Percentiles rank a stretch among this genome's conserved stretches.
Evolutionary conservation across 1,140 invertebrate species (phyloP).

Genomic region (Nixonia krombeini): DNA sequence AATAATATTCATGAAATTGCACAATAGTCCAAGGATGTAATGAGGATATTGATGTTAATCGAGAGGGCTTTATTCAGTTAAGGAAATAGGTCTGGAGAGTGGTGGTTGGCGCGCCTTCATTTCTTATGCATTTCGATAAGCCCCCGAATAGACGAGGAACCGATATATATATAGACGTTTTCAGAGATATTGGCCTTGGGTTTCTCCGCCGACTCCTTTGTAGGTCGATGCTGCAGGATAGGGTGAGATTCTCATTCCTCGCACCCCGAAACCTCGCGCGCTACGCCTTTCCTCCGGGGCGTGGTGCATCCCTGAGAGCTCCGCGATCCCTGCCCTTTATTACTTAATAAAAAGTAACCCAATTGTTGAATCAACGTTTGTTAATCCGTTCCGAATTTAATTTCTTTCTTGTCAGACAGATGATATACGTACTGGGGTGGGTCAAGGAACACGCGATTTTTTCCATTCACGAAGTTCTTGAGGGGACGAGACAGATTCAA

Average conservation of each 20-base stretch:
- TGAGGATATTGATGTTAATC: too few relatives aligned
- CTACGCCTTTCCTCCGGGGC: conserved; percentile 4
- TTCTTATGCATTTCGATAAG: too few relatives aligned
- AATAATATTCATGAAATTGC: too few relatives aligned
- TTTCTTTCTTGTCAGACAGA: conserved; percentile 10
- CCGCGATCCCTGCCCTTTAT: not conserved
- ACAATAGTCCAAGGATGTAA: too few relatives aligned
- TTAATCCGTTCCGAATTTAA: conserved; percentile 14
- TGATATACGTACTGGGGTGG: conserved; percentile 13
- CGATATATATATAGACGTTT: too few relatives aligned
- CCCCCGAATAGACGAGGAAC: too few relatives aligned
- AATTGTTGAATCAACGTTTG: not conserved
- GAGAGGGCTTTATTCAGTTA: too few relatives aligned
- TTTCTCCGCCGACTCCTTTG: conserved; percentile 35
- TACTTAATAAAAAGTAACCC: conserved; percentile 3
- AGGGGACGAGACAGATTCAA: too few relatives aligned
- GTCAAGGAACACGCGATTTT: conserved; percentile 4
- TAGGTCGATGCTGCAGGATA: conserved; percentile 34
- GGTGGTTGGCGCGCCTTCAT: too few relatives aligned
- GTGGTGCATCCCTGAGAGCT: conserved; percentile 9
- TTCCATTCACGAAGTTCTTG: not conserved
- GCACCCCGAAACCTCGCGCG: conserved; percentile 26
- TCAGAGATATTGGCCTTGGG: too few relatives aligned
- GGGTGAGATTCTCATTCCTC: conserved; percentile 33
- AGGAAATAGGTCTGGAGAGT: too few relatives aligned